Conservation (phyloP, 2,888 invertebrate genomes). For the Drosophila nr. perissopoda region DNA sequence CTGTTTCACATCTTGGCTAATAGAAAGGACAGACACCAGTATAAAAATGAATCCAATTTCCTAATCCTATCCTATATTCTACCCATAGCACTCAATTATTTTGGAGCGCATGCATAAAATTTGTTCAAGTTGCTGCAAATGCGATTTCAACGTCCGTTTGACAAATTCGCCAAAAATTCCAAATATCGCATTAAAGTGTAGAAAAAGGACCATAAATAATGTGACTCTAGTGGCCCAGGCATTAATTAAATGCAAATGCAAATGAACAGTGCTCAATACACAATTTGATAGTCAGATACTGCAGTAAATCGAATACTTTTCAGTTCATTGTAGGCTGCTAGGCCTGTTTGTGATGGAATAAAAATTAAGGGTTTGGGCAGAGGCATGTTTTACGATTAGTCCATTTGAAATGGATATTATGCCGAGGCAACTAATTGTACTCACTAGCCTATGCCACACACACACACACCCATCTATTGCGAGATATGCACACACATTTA, state of each 20-base stretch:
- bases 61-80: no score
- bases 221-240: slow-evolving; percentile 87
- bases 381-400: slow-evolving; percentile 32
- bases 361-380: no score
- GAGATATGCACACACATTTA: slow-evolving; percentile 20
- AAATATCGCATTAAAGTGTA: slow-evolving; percentile 88
- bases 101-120: neutral
- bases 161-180: slow-evolving; percentile 17
- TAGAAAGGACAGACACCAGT: neutral
- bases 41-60: neutral
- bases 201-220: slow-evolving; percentile 89
- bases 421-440: slow-evolving; percentile 5
- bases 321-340: neutral
- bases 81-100: neutral
- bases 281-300: slow-evolving; percentile 3
- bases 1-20: neutral
- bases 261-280: slow-evolving; percentile 43
- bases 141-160: neutral
- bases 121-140: neutral
- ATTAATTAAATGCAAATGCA: slow-evolving; percentile 70
- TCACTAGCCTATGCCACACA: slow-evolving; percentile 4
- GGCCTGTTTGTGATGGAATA: no score
- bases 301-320: slow-evolving; percentile 9
- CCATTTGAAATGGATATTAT: slow-evolving; percentile 25
- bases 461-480: slow-evolving; percentile 8